Conservation (phyloP, 2,888 invertebrate species). For the Cistogaster globosa region DNA sequence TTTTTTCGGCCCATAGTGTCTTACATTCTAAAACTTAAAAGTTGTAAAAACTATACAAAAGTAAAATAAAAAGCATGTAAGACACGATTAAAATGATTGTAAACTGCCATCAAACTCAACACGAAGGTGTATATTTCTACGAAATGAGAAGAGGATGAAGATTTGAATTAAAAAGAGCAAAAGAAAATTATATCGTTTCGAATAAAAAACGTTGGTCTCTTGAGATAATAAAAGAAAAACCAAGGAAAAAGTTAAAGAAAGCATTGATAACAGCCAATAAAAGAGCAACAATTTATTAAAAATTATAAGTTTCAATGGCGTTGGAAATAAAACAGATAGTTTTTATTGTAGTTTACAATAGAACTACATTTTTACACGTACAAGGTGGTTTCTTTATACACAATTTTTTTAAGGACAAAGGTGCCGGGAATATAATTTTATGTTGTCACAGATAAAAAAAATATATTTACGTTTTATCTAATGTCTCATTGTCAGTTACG, state of each 20-base stretch:
- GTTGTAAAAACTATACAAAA: slow-evolving; percentile 21
- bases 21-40: not conserved
- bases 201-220: slow-evolving; percentile 12
- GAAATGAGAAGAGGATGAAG: not conserved
- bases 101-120: slow-evolving; percentile 56
- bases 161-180: not conserved
- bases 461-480: not conserved
- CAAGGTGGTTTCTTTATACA: not conserved
- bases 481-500: too few species aligned
- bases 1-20: slow-evolving; percentile 2
- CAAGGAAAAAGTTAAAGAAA: slow-evolving; percentile 2
- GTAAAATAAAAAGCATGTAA: slow-evolving; percentile 10
- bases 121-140: slow-evolving; percentile 25
- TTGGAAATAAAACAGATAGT: slow-evolving; percentile 50
- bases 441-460: slow-evolving; percentile 44
- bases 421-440: slow-evolving; percentile 54
- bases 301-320: slow-evolving; percentile 45
- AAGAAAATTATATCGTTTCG: slow-evolving; percentile 17
- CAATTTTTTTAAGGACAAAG: slow-evolving; percentile 45
- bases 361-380: not conserved
- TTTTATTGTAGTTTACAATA: slow-evolving; percentile 49
- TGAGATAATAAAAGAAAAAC: not conserved
- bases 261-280: slow-evolving; percentile 48
- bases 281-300: slow-evolving; percentile 58
- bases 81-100: slow-evolving; percentile 58